These are phyloP conservation scores for Oncorhynchus masou DNA, from an alignment of 2,113 vertebrate species.

Conservation along the genomic window DNA sequence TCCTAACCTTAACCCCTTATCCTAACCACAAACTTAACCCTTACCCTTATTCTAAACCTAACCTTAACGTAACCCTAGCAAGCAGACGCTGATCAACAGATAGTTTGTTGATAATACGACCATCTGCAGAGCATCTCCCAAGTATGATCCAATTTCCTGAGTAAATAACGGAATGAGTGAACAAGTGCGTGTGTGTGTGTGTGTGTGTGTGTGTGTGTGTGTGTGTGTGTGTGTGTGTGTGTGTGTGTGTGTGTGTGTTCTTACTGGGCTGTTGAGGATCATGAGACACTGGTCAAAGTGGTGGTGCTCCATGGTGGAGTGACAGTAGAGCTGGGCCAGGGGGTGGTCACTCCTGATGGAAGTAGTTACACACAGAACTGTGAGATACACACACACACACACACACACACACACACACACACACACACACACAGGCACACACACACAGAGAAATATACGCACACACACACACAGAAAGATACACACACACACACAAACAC, in stretches of 20 bases:
- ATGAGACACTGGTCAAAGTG: constrained; percentile 99
- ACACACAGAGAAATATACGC: not conserved
- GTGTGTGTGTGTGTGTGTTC: constrained; percentile 37
- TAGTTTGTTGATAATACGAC: too few relatives aligned
- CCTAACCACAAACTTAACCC: too few relatives aligned
- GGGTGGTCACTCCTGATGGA: constrained; percentile 92
- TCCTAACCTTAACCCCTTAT: too few relatives aligned
- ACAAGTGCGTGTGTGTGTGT: not conserved
- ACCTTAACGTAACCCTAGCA: too few relatives aligned
- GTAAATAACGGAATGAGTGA: not conserved
- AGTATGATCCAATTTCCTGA: not conserved
- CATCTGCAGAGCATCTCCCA: too few relatives aligned
- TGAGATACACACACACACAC: constrained; percentile 22
- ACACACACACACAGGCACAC: constrained; percentile 4
- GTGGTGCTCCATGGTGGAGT: constrained; percentile 98
- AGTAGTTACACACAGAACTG: too few relatives aligned
- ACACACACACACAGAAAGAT: constrained; percentile 19
- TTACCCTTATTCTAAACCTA: too few relatives aligned
- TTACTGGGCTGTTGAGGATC: constrained; percentile 96
- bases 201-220: constrained; percentile 8
- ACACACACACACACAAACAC: not conserved
- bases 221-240: constrained; percentile 7
- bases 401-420: constrained; percentile 4
- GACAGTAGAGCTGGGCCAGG: constrained; percentile 94
- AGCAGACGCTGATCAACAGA: too few relatives aligned